Percentiles rank a stretch among this genome's conserved stretches.
Conservation (phyloP, 2,797 vertebrate genomes). For the Cercopithecus neglectus region DNA sequence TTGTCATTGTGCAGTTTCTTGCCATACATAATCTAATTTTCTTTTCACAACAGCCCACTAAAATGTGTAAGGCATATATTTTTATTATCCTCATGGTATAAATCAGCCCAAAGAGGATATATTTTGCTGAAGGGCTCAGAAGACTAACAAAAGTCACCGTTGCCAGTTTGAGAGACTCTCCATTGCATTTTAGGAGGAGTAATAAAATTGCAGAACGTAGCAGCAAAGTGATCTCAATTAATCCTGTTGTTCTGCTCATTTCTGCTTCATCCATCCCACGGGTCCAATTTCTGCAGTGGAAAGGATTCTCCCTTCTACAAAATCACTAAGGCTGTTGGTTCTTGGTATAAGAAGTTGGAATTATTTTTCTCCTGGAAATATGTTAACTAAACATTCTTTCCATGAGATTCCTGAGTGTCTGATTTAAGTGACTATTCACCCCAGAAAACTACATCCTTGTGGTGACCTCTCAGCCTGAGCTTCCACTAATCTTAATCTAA, state of each 20-base stretch:
- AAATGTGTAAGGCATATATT: neutral
- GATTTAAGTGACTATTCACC: conserved; percentile 45
- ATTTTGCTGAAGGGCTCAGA: neutral
- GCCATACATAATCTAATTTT: neutral
- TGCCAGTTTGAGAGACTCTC: neutral
- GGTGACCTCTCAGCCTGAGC: neutral
- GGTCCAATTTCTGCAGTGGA: neutral
- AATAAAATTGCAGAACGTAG: neutral
- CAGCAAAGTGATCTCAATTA: neutral
- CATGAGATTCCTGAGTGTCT: neutral
- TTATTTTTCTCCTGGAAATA: neutral
- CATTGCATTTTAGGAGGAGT: neutral
- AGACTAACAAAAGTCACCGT: neutral
- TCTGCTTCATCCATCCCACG: neutral
- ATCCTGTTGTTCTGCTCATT: neutral
- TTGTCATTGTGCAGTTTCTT: neutral
- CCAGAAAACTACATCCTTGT: neutral
- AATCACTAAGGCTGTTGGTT: neutral
- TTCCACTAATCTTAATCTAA: conserved; percentile 75
- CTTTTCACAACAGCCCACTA: neutral
- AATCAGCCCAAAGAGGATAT: neutral
- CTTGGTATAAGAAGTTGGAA: neutral
- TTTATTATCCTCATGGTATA: neutral
- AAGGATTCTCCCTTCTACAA: neutral
- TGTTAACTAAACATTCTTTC: neutral